Base-by-base conservation (phyloP, 2,797 vertebrate species). In the Margarornis squamiger region DNA sequence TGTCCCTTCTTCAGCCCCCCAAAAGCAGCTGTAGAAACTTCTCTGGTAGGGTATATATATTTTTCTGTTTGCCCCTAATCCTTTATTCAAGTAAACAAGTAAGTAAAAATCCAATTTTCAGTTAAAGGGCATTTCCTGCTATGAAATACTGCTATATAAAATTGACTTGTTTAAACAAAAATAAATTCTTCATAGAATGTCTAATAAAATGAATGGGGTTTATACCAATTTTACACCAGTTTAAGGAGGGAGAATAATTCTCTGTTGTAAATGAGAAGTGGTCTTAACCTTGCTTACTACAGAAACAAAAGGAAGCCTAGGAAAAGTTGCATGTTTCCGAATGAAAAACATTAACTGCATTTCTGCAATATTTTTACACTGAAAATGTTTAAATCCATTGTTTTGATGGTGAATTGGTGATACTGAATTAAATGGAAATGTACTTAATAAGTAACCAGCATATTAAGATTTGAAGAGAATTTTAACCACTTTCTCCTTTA, bases 401-500 rank as follows among this genome's bases (percentile, higher is more conserved):
- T 26, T 92, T 82, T 86, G 48, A 43, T 45, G n/a, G 34, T 54
- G 24, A 77, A 67, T 20, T 62, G 62, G 39, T 67, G 15, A 29
- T 46, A 86, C 15, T 4, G 72, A 91, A 86, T 62, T 48, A 54
- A 52, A 86, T 17, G 23, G 43, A 71, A 63, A 89, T 66, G 34
- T n/a, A 66, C 21, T 63, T 71, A 39, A 1, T 2, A 0, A 78
- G 38, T 57, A 66, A 90, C 23, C n/a, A 77, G 29, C 0, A 0
- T 36, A 52, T 45, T 61, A 67, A 76, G 43, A 66, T 46, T 86
- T 43, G 27, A 61, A 70, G 27, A 70, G 43, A 78, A 73, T 24
- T 41, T 76, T 24, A n/a, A n/a, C 14, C 58, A 41, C 7, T 52
- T 91, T 66, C 68, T 10, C 20, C 21, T 79, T 83, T 19, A 54